Percentiles rank a stretch among this genome's conserved stretches.
These are phyloP conservation scores for Eumaeus atala DNA, from an alignment of 1,140 invertebrate genomes.

Conservation along the genomic window DNA sequence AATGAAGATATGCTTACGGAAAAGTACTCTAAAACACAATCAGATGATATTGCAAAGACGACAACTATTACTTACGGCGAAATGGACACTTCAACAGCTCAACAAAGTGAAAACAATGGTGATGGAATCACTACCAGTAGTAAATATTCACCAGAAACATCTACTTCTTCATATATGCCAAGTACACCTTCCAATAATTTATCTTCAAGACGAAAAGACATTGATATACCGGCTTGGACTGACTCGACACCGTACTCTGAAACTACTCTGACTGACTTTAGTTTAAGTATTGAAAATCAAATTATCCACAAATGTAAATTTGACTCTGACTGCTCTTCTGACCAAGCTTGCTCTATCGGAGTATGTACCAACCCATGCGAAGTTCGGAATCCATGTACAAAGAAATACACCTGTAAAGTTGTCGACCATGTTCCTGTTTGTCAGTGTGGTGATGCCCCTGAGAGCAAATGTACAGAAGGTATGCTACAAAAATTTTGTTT, in stretches of 20 bases:
- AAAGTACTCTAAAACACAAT: too few species aligned
- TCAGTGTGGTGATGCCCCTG: slow-evolving; percentile 74
- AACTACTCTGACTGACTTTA: slow-evolving; percentile 44
- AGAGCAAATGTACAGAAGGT: slow-evolving; percentile 70
- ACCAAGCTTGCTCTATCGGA: slow-evolving; percentile 79
- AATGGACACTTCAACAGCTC: neutral
- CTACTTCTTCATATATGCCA: slow-evolving; percentile 17
- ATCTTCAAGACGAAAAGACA: slow-evolving; percentile 55
- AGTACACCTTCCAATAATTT: slow-evolving; percentile 54
- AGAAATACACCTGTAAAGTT: slow-evolving; percentile 80
- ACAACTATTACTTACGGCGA: neutral
- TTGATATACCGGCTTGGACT: slow-evolving; percentile 64
- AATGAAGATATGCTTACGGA: neutral
- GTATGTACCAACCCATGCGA: slow-evolving; percentile 85
- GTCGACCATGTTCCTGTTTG: slow-evolving; percentile 82
- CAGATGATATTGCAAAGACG: neutral
- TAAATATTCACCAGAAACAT: slow-evolving; percentile 14
- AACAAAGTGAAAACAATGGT: neutral
- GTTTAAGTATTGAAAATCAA: slow-evolving; percentile 46
- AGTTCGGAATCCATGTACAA: slow-evolving; percentile 78
- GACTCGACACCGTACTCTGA: slow-evolving; percentile 52
- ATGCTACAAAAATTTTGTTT: slow-evolving; percentile 42
- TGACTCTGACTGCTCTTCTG: slow-evolving; percentile 80
- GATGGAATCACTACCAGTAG: neutral
- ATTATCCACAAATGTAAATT: slow-evolving; percentile 74